Base-by-base conservation (phyloP, 2,797 vertebrate genomes). In the Leptodactylus fallax region DNA sequence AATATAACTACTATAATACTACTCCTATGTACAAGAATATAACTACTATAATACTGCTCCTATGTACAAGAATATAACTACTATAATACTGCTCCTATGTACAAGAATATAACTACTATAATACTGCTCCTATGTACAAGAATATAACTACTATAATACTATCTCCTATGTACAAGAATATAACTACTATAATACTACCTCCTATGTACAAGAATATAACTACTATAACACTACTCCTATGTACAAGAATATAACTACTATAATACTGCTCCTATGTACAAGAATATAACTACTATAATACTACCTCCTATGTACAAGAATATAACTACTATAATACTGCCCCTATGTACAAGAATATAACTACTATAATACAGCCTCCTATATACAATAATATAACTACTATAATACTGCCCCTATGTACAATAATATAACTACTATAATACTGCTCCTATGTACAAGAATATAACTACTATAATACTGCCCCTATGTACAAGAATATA, bases 61-160 rank as follows among this genome's bases (percentile, higher is more conserved):
- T 60, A 56, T 56, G 36, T 36, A 36, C 61, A 63, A 63, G 61
- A 63, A 63, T 63, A 63, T 63, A 63, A 63, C 61, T 63, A 63
- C 21, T 63, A 63, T 63, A 63, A 63, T 63, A 63, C 65, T 69
- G 12, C n/a, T 11, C 65, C 65, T 69, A 69, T 69, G 11, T 72
- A 72, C 69, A 72, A 19, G 69, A 72, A 72, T 72, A 72, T 72
- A 72, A 72, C 69, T 72, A 45, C 69, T 72, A 72, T 72, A 72
- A 72, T 72, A 72, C 69, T 72, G 27, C 69, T 5, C 69, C 69
- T 72, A 72, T 72, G 9, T 72, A 72, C 58, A 67, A 67, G 63
- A 67, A 67, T 67, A 67, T 67, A 67, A 25, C 63, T 69, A 69
- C 65, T 69, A 69, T 69, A 69, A 69, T 69, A 69, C 65, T 69